Percentiles rank a stretch among this genome's conserved stretches.
Evolutionary conservation across 2,113 vertebrate genomes (phyloP).

Genomic region (Eolophus roseicapilla): DNA sequence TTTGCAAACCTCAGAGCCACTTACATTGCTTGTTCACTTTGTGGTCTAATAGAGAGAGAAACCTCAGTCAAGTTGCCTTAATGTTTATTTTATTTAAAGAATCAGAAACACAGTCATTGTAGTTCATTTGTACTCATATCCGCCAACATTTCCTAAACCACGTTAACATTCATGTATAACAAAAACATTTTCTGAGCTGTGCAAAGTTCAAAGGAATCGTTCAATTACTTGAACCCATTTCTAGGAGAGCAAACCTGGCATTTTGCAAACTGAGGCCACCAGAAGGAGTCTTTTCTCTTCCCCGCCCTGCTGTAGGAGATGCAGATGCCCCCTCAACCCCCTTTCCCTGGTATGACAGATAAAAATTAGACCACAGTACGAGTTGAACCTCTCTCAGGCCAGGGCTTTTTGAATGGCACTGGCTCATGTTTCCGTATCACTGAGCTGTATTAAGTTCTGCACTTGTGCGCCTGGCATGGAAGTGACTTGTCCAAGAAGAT

Average conservation of each 20-base stretch:
- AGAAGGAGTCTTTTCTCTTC: constrained; percentile 21
- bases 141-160: constrained; percentile 71
- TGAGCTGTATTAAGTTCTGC: background rate
- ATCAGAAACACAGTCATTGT: constrained; percentile 78
- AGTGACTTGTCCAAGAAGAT: constrained; percentile 28
- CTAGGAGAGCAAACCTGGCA: constrained; percentile 44
- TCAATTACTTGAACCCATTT: constrained; percentile 59
- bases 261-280: constrained; percentile 47
- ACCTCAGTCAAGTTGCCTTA: constrained; percentile 44
- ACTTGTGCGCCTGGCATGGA: constrained; percentile 32
- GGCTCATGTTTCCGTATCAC: background rate
- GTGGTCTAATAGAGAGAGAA: background rate
- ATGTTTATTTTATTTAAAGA: constrained; percentile 80
- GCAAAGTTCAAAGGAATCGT: constrained; percentile 74
- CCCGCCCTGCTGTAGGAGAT: background rate
- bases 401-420: background rate
- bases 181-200: constrained; percentile 75
- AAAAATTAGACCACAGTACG: constrained; percentile 35
- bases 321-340: background rate
- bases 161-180: constrained; percentile 74
- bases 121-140: constrained; percentile 70
- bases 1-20: background rate
- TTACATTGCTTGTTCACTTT: background rate
- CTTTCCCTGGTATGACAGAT: constrained; percentile 32
- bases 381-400: background rate